These are phyloP conservation scores for Sarcophaga rosellei DNA, from an alignment of 2,888 invertebrate genomes.

Conservation along the genomic window DNA sequence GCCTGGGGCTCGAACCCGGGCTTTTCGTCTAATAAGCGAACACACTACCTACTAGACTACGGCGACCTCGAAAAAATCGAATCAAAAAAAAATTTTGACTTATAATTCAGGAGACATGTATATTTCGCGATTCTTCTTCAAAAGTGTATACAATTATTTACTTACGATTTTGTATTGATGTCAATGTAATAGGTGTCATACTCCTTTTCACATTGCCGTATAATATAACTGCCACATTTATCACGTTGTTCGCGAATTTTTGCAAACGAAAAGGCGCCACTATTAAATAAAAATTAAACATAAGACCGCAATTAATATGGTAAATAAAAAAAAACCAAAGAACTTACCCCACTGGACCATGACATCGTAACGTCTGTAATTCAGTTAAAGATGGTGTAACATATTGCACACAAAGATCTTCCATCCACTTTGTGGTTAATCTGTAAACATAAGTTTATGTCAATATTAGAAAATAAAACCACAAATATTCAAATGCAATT, in stretches of 20 bases:
- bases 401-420: constrained; percentile 92
- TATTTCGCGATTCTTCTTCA: constrained; percentile 4
- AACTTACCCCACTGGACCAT: constrained; percentile 93
- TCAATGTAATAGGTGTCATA: constrained; percentile 92
- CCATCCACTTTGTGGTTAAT: constrained; percentile 93
- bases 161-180: constrained; percentile 88
- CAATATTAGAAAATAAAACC: too few species aligned
- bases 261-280: constrained; percentile 91
- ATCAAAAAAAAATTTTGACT: too few species aligned
- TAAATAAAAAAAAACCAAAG: constrained; percentile 14
- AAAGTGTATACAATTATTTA: constrained; percentile 15
- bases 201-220: constrained; percentile 90
- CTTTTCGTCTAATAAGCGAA: too few species aligned
- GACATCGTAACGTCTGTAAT: constrained; percentile 89
- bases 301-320: neutral
- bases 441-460: constrained; percentile 78
- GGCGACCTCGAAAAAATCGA: too few species aligned
- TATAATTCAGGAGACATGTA: neutral
- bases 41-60: too few species aligned
- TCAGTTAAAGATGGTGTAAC: constrained; percentile 89
- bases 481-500: constrained; percentile 6
- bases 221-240: constrained; percentile 89
- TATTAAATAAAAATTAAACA: constrained; percentile 78
- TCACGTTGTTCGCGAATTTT: constrained; percentile 93
- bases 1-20: too few species aligned